phyloP scores from a whole-genome alignment of 2,888 invertebrate genomes.

The Eristalis tenax region DNA sequence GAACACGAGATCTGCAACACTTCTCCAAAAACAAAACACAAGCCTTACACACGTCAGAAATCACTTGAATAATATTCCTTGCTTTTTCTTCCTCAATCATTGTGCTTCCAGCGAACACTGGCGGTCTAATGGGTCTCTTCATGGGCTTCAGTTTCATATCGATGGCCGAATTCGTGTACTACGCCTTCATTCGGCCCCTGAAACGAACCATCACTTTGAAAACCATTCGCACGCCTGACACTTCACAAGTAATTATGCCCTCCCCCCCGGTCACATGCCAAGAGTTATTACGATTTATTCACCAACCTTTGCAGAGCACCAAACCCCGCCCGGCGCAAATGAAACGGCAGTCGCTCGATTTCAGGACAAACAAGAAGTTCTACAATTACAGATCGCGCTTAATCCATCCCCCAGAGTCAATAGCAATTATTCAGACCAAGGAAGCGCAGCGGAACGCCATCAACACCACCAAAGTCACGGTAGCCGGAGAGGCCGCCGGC shows the following conservation, averaged over 20 bases:
- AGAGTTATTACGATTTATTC: constrained; percentile 42
- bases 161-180: constrained; percentile 88
- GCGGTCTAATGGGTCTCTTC: constrained; percentile 90
- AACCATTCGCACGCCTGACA: neutral
- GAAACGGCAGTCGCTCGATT: constrained; percentile 51
- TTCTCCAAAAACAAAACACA: too few species aligned
- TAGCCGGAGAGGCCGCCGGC: constrained; percentile 15
- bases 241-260: constrained; percentile 26
- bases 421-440: constrained; percentile 34
- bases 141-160: constrained; percentile 92
- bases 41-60: too few species aligned
- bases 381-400: constrained; percentile 63
- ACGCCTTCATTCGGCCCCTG: constrained; percentile 84
- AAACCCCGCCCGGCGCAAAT: constrained; percentile 48
- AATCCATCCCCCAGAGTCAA: constrained; percentile 23
- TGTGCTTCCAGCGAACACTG: constrained; percentile 86
- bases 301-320: constrained; percentile 32
- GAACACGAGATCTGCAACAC: too few species aligned
- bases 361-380: constrained; percentile 52
- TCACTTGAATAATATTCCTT: too few species aligned
- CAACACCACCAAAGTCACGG: constrained; percentile 18
- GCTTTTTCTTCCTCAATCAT: too few species aligned
- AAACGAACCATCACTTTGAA: constrained; percentile 53
- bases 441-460: constrained; percentile 26
- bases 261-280: neutral